Conservation (phyloP, 2,113 vertebrate genomes). For the Odontesthes bonariensis region DNA sequence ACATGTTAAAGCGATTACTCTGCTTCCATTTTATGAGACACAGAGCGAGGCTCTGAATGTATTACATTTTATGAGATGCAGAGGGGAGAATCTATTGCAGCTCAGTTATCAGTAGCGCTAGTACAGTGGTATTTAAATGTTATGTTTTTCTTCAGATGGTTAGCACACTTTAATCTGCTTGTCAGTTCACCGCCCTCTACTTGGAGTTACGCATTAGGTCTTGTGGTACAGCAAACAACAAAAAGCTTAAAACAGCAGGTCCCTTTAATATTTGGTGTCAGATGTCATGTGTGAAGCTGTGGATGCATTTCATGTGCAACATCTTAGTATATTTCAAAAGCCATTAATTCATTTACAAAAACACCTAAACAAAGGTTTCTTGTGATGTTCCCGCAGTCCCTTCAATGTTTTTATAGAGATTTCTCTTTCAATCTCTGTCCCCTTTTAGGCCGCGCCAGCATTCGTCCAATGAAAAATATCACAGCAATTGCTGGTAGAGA, state of each 20-base stretch:
- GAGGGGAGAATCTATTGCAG: constrained; percentile 39
- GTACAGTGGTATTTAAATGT: constrained; percentile 52
- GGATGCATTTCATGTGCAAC: constrained; percentile 16
- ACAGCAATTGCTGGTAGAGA: constrained; percentile 96
- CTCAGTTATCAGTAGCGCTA: constrained; percentile 31
- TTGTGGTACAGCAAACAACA: constrained; percentile 36
- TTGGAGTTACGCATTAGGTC: constrained; percentile 37
- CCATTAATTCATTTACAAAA: constrained; percentile 20
- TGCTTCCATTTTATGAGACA: constrained; percentile 56
- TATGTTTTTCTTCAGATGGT: constrained; percentile 48
- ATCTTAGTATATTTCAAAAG: not conserved
- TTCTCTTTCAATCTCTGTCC: constrained; percentile 69
- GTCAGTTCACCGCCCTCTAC: constrained; percentile 35
- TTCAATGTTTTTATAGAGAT: constrained; percentile 82
- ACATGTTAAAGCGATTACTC: constrained; percentile 59
- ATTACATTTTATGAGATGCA: constrained; percentile 40
- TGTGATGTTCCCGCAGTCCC: constrained; percentile 15
- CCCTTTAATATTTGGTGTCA: constrained; percentile 14
- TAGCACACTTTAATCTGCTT: constrained; percentile 58
- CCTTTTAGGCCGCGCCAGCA: constrained; percentile 93
- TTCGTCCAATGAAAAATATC: constrained; percentile 98
- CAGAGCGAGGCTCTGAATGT: constrained; percentile 48
- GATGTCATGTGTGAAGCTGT: not conserved
- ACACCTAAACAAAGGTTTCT: constrained; percentile 12
- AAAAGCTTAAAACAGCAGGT: constrained; percentile 32